Evolutionary conservation across 2,888 invertebrate genomes (phyloP).

Genomic region (Acheta domesticus): DNA sequence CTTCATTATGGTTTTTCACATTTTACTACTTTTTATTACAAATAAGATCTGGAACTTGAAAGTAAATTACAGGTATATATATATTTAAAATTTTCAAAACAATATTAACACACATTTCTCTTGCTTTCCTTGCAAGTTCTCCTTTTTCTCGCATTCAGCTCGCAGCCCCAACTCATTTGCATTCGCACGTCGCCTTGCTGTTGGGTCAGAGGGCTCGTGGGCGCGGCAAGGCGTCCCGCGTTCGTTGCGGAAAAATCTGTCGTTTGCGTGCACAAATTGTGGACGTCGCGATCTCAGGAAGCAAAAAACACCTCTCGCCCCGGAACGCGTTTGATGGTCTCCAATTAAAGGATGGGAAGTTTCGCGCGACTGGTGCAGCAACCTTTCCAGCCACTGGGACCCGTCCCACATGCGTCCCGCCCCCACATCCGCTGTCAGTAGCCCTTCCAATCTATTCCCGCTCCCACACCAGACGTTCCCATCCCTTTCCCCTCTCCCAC

Average conservation of each 20-base stretch:
- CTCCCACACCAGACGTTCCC: too few relatives aligned
- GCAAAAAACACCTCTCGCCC: not conserved
- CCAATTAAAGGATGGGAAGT: not conserved
- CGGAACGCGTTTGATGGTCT: not conserved
- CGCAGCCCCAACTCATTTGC: too few relatives aligned
- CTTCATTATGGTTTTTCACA: too few relatives aligned
- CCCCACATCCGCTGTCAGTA: not conserved
- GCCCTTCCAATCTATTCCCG: too few relatives aligned
- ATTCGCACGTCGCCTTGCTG: not conserved
- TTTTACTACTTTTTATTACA: too few relatives aligned
- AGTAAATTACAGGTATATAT: too few relatives aligned
- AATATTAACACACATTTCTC: too few relatives aligned
- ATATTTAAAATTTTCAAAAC: too few relatives aligned
- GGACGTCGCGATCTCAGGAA: not conserved
- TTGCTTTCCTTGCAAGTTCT: not conserved
- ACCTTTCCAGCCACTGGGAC: not conserved
- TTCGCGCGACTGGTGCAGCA: not conserved
- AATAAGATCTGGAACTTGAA: too few relatives aligned
- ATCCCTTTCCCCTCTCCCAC: too few relatives aligned
- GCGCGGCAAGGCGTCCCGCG: not conserved
- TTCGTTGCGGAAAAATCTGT: not conserved
- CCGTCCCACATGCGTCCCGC: not conserved
- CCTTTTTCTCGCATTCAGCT: not conserved
- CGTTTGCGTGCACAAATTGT: not conserved
- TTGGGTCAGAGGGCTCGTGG: not conserved